Evolutionary conservation across 1,140 invertebrate genomes (phyloP), one percentile per base, ranked within the genome.

Genomic region (Diachasma alloeum): DNA sequence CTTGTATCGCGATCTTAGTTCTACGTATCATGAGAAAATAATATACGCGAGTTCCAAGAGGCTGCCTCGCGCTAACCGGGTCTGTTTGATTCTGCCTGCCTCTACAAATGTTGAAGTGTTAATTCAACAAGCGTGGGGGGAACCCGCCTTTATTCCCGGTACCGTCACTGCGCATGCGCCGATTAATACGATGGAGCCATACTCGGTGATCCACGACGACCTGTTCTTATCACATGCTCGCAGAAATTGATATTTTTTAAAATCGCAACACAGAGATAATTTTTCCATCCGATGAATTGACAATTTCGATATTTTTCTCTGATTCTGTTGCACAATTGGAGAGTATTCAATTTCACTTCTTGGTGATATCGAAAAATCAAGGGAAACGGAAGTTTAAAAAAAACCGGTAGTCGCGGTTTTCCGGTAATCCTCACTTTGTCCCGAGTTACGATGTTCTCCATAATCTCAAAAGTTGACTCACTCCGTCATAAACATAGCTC

Each of bases 371-470:
- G n/a, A 31, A 31, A 53, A 63, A 31, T 4, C 1, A 63, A 11
- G 4, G 24, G 59, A 63, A 63, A 63, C 19, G 59, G 59, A 63
- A 10, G 59, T 24, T 63, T 0, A 31, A 15, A 26, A 3, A 63
- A 19, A 26, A 63, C 46, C 67, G 66, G 68, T 13, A 66, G 67
- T 76, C 22, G 74, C 70, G 74, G 74, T 76, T 76, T 71, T 71
- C 67, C 68, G 46, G 36, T 31, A 39, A 70, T 71, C 74, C 67
- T 76, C 74, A 75, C 67, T 42, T 36, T 76, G 11, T 22, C 2
- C 17, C 6, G 11, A 22, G 15, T 69, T 48, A 68, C 44, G n/a
- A 39, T 63, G 56, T 22, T 63, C 17, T 19, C 39, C 24, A 46
- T 11, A 13, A 42, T 17, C 24, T 63, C 19, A 13, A 63, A 13